Evolutionary conservation across 2,888 invertebrate species (phyloP).

Genomic region (Anoplius nigerrimus): DNA sequence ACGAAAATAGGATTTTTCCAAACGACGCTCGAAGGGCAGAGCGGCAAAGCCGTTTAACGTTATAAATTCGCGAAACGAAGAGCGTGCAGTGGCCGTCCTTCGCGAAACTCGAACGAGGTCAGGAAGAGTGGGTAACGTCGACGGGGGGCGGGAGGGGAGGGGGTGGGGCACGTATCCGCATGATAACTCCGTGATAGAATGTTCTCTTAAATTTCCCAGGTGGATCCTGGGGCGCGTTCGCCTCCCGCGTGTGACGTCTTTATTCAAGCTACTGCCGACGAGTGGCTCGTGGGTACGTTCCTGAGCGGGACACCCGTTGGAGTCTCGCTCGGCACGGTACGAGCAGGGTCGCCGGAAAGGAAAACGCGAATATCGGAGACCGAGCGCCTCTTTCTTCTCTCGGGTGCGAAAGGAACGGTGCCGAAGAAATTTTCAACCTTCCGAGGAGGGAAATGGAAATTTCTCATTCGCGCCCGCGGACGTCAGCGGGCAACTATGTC

Average conservation of each 20-base stretch:
- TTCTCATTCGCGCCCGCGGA: too few relatives aligned
- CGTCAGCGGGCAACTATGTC: too few relatives aligned
- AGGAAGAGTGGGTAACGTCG: constrained; percentile 30
- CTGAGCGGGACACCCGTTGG: constrained; percentile 41
- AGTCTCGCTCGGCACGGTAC: constrained; percentile 43
- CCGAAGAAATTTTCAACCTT: too few relatives aligned
- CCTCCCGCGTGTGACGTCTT: constrained; percentile 52
- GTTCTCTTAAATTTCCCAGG: constrained; percentile 61
- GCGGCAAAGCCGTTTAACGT: constrained; percentile 22
- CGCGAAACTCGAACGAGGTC: constrained; percentile 43
- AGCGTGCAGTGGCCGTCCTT: constrained; percentile 18
- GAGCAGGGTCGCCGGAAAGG: constrained; percentile 49
- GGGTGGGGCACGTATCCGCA: constrained; percentile 47
- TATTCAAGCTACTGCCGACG: constrained; percentile 40
- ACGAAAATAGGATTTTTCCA: too few relatives aligned
- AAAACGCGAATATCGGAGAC: constrained; percentile 51
- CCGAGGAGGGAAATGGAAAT: too few relatives aligned
- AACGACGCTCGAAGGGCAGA: constrained; percentile 14
- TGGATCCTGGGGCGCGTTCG: constrained; percentile 48
- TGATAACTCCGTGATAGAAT: constrained; percentile 58
- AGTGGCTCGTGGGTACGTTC: constrained; percentile 19
- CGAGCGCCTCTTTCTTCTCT: background rate
- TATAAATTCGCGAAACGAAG: constrained; percentile 40
- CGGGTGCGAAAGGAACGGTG: background rate
- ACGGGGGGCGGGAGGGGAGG: constrained; percentile 14